These are phyloP conservation scores for Nannobrachium achirus DNA, from an alignment of 2,113 vertebrate genomes.

Conservation along the genomic window DNA sequence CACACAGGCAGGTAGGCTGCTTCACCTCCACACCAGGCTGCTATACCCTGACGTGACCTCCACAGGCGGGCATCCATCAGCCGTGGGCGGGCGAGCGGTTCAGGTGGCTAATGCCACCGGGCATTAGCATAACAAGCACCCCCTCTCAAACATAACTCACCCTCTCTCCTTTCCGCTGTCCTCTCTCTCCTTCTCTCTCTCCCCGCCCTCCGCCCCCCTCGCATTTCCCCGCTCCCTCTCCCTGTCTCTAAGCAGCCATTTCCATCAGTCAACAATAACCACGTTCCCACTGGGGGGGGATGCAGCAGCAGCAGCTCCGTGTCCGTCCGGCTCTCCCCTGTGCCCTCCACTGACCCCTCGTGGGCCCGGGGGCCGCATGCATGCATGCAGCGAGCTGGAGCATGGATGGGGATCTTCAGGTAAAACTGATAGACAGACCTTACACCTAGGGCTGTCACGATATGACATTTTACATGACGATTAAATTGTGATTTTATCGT, in stretches of 20 bases:
- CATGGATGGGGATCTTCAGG: constrained; percentile 45
- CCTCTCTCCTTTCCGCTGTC: constrained; percentile 12
- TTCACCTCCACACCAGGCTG: constrained; percentile 28
- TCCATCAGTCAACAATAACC: constrained; percentile 71
- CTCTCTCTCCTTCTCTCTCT: constrained; percentile 29
- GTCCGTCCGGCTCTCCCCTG: constrained; percentile 47
- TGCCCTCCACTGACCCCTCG: constrained; percentile 41
- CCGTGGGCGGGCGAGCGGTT: neutral
- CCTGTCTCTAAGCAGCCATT: constrained; percentile 44
- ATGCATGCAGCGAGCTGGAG: neutral
- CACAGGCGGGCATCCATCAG: constrained; percentile 53
- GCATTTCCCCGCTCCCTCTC: constrained; percentile 33
- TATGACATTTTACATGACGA: too few relatives aligned
- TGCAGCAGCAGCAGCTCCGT: constrained; percentile 41
- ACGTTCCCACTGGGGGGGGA: constrained; percentile 68
- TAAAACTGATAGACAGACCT: constrained; percentile 67
- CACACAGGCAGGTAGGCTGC: constrained; percentile 20
- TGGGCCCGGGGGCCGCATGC: constrained; percentile 20
- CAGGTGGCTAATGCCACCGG: constrained; percentile 35
- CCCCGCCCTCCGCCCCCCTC: constrained; percentile 40
- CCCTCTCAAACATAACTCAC: constrained; percentile 59
- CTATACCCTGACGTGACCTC: constrained; percentile 61
- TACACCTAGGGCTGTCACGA: too few relatives aligned
- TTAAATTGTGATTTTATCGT: too few relatives aligned
- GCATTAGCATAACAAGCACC: constrained; percentile 71